Base-by-base conservation (phyloP, 2,888 invertebrate species). In the Ophioninae sp. region DNA sequence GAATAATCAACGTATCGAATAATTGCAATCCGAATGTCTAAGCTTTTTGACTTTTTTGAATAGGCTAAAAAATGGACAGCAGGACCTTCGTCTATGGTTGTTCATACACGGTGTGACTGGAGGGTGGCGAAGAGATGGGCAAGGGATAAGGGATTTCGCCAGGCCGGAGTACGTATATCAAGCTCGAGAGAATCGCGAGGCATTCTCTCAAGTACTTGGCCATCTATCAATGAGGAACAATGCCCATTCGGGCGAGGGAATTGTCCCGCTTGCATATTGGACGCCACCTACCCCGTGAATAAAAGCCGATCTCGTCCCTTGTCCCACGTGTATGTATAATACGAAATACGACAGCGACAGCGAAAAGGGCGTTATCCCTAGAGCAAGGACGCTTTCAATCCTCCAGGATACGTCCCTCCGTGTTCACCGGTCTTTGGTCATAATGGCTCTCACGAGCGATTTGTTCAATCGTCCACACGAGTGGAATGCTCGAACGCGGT, bases 211-310 rank as follows among this genome's bases (percentile, higher is more conserved):
- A 37, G 81, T 86, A 82, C 87, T 79, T 64, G 82, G 82, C 79
- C 88, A 90, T 89, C 89, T 88, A 90, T 90, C 88, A 90, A 89
- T 86, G 86, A 82, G 82, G 87, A 88, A 90, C 90, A 89, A 89
- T 88, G 88, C 86, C 69, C 68, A 82, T 83, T 86, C 84, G 77
- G 79, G 85, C 79, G 70, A 75, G 74, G 72, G 87, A 86, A 89
- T 89, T 86, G 89, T 85, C 86, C 87, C 81, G 79, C 77, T 76
- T 61, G 73, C 69, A 44, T 73, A 5, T 50, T 62, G 68, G 67
- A 21, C 21, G 13, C 61, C 67, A 44, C 72, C 20, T 70, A 44
- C 23, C 65, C 67, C 79, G 59, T 72, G 84, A 86, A 87, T 87
- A 86, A 87, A 87, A 85, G 86, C 85, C 81, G 62, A 67, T 56